Evolutionary conservation across 2,888 invertebrate genomes (phyloP), one percentile per base, ranked within the genome.

Genomic region (Lampropteryx suffumata): DNA sequence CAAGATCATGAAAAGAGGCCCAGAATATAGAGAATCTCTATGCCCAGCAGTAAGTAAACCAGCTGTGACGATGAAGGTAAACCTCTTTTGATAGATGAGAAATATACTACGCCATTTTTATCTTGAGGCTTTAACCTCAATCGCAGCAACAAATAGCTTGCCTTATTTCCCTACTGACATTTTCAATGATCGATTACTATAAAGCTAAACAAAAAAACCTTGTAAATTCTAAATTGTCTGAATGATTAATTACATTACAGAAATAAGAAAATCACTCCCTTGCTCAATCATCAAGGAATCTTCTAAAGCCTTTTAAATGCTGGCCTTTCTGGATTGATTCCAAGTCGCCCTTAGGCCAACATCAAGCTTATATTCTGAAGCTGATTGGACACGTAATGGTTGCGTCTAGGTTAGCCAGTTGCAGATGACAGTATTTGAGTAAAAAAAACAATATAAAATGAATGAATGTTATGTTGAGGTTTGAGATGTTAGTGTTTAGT

Each of bases 181-280:
- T 47, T 39, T 47, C 33, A 46, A 52, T 43, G 52, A 52, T 52
- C 47, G 47, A 52, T 52, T 28, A 42, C 42, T 33, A 11, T 12
- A 26, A 11, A 41, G 17, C 24, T 28, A 40, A 36, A 37, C 27
- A 39, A 48, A 53, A 44, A 53, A 48, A 39, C 32, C 51, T 47
- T 37, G 35, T 39, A 48, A 53, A 49, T 48, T 44, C 35, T 43
- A 53, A 48, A 53, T 53, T 48, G 52, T 17, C 44, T 40, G 48
- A 14, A 48, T 53, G 53, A 53, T 53, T 53, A 48, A 53, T 53
- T 48, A 53, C 41, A 53, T 44, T 45, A 41, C 53, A 45, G 44
- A 51, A 52, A 52, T 48, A 48, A 54, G 41, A 54, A 46, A 45
- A 54, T 46, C 21, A 46, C 40, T 54, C 17, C 34, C 41, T 21